phyloP scores from a whole-genome alignment of 30 jellyfish, hydroid and myxozoan genomes.

The Phacellophora camtschatica region DNA sequence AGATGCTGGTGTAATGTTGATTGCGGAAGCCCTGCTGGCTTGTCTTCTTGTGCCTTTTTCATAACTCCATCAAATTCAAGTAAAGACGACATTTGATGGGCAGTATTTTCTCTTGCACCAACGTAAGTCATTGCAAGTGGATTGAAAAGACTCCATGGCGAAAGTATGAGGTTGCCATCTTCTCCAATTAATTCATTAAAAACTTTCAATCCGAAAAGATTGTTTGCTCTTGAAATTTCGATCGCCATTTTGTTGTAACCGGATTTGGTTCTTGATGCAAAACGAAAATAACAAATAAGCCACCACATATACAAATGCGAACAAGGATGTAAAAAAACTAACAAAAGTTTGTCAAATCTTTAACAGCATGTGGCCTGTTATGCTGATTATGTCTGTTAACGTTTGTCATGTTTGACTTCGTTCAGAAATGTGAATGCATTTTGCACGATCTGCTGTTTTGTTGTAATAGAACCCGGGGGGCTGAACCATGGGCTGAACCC shows the following conservation, averaged over 20 bases:
- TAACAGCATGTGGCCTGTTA: no score
- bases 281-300: no score
- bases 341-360: no score
- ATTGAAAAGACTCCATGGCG: slow-evolving; percentile 59
- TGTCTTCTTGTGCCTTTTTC: background rate
- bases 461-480: no score
- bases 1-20: background rate
- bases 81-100: slow-evolving; percentile 32
- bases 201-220: background rate
- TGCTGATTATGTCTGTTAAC: no score
- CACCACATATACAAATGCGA: no score
- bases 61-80: background rate
- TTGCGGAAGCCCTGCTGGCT: background rate
- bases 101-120: slow-evolving; percentile 53
- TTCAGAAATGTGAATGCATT: no score
- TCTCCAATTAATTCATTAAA: background rate
- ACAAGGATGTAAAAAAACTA: no score
- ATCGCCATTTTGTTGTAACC: background rate
- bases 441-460: no score
- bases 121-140: slow-evolving; percentile 52
- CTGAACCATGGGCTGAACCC: no score
- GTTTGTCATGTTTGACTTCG: no score
- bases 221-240: background rate
- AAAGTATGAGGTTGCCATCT: slow-evolving; percentile 31
- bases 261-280: no score